A percentile compares a stretch with the other conserved stretches of the same genome.
Evolutionary conservation across 2,888 invertebrate genomes (phyloP).

Genomic region (Crematogaster levior): DNA sequence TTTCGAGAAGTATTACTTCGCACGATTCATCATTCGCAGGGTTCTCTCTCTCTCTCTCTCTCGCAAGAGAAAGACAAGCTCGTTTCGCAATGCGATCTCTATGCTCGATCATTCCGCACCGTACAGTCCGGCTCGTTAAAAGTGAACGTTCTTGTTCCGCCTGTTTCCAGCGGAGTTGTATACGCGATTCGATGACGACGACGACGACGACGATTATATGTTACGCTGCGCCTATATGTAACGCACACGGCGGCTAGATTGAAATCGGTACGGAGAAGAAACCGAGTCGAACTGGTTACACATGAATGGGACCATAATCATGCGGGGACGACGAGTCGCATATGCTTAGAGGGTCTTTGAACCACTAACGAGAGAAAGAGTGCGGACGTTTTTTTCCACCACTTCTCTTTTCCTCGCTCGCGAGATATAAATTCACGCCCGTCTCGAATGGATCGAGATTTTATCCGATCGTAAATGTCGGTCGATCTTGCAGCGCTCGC

Average conservation of each 20-base stretch:
- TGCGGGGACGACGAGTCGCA: constrained; percentile 60
- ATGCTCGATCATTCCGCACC: constrained; percentile 33
- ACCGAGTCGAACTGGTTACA: constrained; percentile 62
- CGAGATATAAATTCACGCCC: constrained; percentile 33
- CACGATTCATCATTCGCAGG: constrained; percentile 5
- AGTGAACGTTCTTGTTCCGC: constrained; percentile 49
- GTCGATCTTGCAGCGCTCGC: constrained; percentile 9
- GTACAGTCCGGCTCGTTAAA: constrained; percentile 43
- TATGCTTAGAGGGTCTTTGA: constrained; percentile 65
- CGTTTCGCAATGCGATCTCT: constrained; percentile 50
- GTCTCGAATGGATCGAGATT: constrained; percentile 29
- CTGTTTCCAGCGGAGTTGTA: constrained; percentile 9
- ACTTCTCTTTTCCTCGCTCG: background rate
- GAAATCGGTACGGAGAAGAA: constrained; percentile 61
- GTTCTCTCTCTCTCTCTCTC: constrained; percentile 28
- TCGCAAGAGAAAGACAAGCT: constrained; percentile 1
- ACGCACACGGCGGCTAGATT: constrained; percentile 44
- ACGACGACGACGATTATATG: constrained; percentile 23
- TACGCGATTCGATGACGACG: constrained; percentile 10
- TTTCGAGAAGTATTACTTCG: background rate
- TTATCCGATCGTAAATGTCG: constrained; percentile 43
- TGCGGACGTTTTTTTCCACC: constrained; percentile 12
- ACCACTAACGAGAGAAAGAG: constrained; percentile 31
- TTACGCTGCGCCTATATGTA: constrained; percentile 34
- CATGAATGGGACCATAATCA: constrained; percentile 66